A percentile compares a stretch with the other conserved stretches of the same genome.
phyloP scores from a whole-genome alignment of 2,113 vertebrate genomes.

The Tapirus terrestris region DNA sequence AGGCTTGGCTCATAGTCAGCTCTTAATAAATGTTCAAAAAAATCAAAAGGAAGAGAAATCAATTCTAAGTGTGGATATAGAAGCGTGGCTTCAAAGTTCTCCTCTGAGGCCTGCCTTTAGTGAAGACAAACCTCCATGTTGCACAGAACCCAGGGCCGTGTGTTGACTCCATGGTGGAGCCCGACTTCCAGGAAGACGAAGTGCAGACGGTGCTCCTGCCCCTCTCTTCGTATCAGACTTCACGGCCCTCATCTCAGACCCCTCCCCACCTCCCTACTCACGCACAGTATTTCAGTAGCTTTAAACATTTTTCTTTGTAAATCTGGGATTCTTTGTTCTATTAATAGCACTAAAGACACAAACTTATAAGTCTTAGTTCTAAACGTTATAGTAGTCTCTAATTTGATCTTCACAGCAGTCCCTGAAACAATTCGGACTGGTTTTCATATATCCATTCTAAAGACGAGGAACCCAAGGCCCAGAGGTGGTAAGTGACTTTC shows the following conservation, averaged over 20 bases:
- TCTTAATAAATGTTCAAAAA: neutral
- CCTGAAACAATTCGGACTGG: neutral
- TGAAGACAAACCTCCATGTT: neutral
- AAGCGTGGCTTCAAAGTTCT: neutral
- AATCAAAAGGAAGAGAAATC: neutral
- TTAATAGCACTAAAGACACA: neutral
- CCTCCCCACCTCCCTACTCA: too few species aligned
- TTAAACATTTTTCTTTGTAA: neutral
- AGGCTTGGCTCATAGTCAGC: neutral
- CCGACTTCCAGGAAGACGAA: neutral
- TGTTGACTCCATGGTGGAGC: neutral
- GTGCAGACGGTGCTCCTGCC: neutral
- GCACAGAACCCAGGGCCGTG: accelerated
- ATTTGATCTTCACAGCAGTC: neutral
- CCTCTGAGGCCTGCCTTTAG: neutral
- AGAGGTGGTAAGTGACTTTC: neutral
- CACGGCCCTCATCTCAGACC: neutral
- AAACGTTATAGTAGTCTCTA: neutral
- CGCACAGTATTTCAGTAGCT: neutral
- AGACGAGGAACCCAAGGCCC: neutral
- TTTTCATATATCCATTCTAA: neutral
- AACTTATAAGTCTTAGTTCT: neutral
- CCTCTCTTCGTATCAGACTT: neutral
- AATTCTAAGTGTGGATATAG: neutral
- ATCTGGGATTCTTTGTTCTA: neutral